Evolutionary conservation across 2,888 invertebrate species (phyloP).

Genomic region (Drosophila mimetica): DNA sequence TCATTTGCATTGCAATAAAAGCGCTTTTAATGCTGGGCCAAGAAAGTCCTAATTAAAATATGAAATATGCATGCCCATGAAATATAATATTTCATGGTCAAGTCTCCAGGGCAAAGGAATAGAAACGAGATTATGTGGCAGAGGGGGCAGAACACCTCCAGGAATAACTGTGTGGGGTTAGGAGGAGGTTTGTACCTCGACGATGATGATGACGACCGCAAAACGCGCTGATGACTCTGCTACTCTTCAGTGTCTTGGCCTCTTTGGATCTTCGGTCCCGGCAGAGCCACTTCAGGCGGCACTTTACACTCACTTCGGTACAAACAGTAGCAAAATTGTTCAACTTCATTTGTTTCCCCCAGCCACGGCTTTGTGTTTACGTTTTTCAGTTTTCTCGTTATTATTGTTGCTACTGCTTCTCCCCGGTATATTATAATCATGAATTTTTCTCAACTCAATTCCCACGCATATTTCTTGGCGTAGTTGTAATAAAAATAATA

Average conservation of each 20-base stretch:
- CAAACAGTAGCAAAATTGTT: slow-evolving; percentile 73
- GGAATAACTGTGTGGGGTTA: slow-evolving; percentile 42
- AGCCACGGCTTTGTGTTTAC: slow-evolving; percentile 19
- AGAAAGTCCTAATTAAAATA: slow-evolving; percentile 49
- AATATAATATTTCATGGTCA: slow-evolving; percentile 50
- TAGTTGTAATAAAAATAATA: slow-evolving; percentile 56
- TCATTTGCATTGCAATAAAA: slow-evolving; percentile 1
- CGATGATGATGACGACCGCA: slow-evolving; percentile 52
- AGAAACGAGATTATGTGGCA: slow-evolving; percentile 28
- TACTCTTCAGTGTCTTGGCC: slow-evolving; percentile 40
- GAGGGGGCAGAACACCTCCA: slow-evolving; percentile 18
- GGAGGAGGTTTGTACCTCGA: slow-evolving; percentile 22
- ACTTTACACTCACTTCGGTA: slow-evolving; percentile 41
- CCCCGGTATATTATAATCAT: slow-evolving; percentile 50
- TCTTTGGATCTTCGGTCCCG: slow-evolving; percentile 7
- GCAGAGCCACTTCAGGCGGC: slow-evolving; percentile 29
- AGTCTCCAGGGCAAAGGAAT: slow-evolving; percentile 21
- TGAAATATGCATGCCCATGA: slow-evolving; percentile 48
- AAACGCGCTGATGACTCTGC: slow-evolving; percentile 54
- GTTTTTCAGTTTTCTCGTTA: slow-evolving; percentile 41
- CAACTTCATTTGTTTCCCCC: slow-evolving; percentile 65
- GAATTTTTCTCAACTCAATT: slow-evolving; percentile 64
- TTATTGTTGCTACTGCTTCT: slow-evolving; percentile 11
- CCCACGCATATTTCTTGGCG: slow-evolving; percentile 70
- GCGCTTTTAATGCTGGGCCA: not conserved